These are phyloP conservation scores for Pantherophis vulpinus DNA, from an alignment of 2,797 vertebrate genomes.

Conservation along the genomic window DNA sequence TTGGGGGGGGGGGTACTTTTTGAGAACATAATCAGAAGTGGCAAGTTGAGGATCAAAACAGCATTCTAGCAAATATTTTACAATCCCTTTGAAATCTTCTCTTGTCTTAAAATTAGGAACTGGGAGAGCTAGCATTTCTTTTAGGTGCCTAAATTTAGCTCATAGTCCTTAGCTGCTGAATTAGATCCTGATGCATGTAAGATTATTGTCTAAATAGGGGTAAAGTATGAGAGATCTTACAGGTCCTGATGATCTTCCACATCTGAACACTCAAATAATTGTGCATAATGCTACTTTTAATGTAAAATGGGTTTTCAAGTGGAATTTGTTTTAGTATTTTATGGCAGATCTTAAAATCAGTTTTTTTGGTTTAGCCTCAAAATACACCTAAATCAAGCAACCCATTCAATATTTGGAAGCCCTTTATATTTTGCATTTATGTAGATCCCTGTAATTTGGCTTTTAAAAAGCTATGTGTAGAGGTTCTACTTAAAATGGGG, in stretches of 20 bases:
- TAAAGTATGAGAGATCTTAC: neutral
- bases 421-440: constrained; percentile 6
- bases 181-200: neutral
- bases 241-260: neutral
- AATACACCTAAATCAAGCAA: neutral
- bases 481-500: neutral
- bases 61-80: neutral
- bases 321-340: neutral
- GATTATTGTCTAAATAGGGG: neutral
- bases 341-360: neutral
- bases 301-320: neutral
- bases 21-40: neutral
- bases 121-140: neutral
- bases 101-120: neutral
- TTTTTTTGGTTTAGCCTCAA: neutral
- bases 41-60: neutral
- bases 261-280: neutral
- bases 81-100: neutral
- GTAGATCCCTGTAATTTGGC: neutral
- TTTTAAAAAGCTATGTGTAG: constrained; percentile 4
- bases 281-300: no score
- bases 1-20: neutral
- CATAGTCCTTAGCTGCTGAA: neutral
- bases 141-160: neutral
- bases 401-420: neutral